Evolutionary conservation across 2,113 vertebrate species (phyloP).

Genomic region (Notarius lentiginosus): DNA sequence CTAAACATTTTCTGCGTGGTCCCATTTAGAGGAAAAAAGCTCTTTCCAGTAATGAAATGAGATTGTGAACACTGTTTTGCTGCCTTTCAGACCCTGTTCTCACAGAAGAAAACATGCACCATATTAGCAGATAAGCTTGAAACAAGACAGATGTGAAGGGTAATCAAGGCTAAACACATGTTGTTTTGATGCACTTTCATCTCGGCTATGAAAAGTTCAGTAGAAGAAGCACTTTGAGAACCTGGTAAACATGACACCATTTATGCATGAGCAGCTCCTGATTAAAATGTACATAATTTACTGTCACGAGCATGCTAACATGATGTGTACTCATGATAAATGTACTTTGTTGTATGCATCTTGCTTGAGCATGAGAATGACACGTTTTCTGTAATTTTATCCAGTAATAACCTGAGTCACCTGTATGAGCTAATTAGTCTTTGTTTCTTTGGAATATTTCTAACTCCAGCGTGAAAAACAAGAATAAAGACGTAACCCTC

Average conservation of each 20-base stretch:
- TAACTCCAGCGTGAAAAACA: neutral
- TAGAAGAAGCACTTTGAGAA: conserved; percentile 23
- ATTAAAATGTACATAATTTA: conserved; percentile 45
- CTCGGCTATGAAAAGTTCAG: conserved; percentile 16
- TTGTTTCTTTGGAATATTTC: neutral
- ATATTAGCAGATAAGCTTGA: conserved; percentile 40
- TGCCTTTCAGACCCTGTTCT: neutral
- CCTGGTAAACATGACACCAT: conserved; percentile 40
- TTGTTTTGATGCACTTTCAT: conserved; percentile 45
- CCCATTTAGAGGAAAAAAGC: neutral
- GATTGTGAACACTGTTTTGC: conserved; percentile 27
- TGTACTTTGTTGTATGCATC: neutral
- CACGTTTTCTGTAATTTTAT: conserved; percentile 2
- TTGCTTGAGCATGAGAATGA: neutral
- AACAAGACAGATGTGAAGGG: conserved; percentile 6
- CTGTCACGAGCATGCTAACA: conserved; percentile 5
- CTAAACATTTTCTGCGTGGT: neutral
- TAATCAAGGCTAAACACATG: conserved; percentile 42
- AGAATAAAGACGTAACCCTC: neutral
- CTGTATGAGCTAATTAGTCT: conserved; percentile 1
- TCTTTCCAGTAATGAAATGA: neutral
- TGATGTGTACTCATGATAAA: neutral
- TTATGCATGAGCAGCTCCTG: conserved; percentile 32
- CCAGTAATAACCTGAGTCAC: neutral
- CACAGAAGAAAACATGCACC: conserved; percentile 9